These are phyloP conservation scores for Shinisaurus crocodilurus DNA, from an alignment of 2,113 vertebrate genomes.

Conservation along the genomic window DNA sequence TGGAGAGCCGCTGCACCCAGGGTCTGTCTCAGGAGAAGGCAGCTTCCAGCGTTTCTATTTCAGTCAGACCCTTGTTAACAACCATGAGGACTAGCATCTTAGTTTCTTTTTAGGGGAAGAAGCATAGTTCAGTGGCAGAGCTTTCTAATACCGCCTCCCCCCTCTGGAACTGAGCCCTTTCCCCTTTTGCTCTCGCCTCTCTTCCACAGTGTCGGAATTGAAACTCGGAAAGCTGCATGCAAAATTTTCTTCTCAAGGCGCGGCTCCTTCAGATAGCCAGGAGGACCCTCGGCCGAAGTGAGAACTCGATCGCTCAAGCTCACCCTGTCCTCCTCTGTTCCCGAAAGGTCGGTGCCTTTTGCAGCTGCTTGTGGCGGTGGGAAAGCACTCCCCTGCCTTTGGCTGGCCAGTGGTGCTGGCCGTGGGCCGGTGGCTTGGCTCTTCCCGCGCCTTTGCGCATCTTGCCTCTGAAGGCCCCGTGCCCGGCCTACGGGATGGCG, in stretches of 20 bases:
- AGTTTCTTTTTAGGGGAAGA: too few relatives aligned
- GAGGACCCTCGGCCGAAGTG: conserved; percentile 30
- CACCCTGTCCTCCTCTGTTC: background rate
- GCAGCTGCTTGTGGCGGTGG: background rate
- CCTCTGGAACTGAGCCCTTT: background rate
- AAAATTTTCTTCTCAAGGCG: conserved; percentile 42
- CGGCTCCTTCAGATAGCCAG: conserved; percentile 41
- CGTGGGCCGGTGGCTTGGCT: background rate
- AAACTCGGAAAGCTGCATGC: conserved; percentile 58
- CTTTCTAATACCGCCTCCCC: too few relatives aligned
- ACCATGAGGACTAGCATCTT: too few relatives aligned
- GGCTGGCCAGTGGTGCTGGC: background rate
- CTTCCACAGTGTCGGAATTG: background rate
- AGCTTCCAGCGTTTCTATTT: too few relatives aligned
- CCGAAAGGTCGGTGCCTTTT: background rate
- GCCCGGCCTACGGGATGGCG: conserved; percentile 79
- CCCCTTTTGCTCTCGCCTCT: background rate
- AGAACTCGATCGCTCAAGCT: background rate
- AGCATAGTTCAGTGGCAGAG: too few relatives aligned
- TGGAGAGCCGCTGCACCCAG: too few relatives aligned
- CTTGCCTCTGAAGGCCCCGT: conserved; percentile 28
- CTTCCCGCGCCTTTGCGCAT: background rate
- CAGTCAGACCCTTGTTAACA: too few relatives aligned
- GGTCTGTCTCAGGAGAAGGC: too few relatives aligned
- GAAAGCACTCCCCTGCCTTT: background rate